These are phyloP conservation scores for Danio albolineatus DNA, from an alignment of 2,797 vertebrate genomes.

Conservation along the genomic window DNA sequence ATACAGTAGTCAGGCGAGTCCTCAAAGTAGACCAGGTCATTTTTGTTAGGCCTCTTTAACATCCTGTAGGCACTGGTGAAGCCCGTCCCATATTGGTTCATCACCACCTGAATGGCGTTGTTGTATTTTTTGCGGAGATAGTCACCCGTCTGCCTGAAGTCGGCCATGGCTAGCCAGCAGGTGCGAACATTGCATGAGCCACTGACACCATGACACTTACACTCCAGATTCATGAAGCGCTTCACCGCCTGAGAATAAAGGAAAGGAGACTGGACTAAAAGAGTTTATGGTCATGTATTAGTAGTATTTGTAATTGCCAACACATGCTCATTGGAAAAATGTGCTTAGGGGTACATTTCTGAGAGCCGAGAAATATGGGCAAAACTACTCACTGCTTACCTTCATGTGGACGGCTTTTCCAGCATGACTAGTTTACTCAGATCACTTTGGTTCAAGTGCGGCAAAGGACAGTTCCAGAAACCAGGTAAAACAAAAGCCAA, in stretches of 20 bases:
- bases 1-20: slow-evolving; percentile 97
- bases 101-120: slow-evolving; percentile 91
- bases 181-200: slow-evolving; percentile 93
- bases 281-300: background rate
- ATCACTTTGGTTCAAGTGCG: too few relatives aligned
- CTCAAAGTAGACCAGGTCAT: slow-evolving; percentile 95
- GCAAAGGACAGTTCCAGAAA: too few relatives aligned
- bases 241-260: slow-evolving; percentile 85
- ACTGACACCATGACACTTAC: slow-evolving; percentile 96
- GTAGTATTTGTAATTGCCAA: slow-evolving; percentile 14
- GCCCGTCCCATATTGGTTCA: slow-evolving; percentile 94
- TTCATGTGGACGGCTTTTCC: too few relatives aligned
- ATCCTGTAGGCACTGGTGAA: slow-evolving; percentile 88
- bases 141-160: slow-evolving; percentile 92
- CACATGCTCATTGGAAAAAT: too few relatives aligned
- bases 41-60: slow-evolving; percentile 91
- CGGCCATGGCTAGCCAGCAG: slow-evolving; percentile 94
- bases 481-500: too few relatives aligned
- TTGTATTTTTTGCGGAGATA: slow-evolving; percentile 92
- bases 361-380: too few relatives aligned
- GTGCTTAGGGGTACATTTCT: too few relatives aligned
- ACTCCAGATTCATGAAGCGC: slow-evolving; percentile 92
- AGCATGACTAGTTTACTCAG: too few relatives aligned
- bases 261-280: background rate
- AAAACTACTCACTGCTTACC: too few relatives aligned